A percentile compares a stretch with the other conserved stretches of the same genome.
Conservation (phyloP, 1,140 invertebrate species). For the Drosophila varians region DNA sequence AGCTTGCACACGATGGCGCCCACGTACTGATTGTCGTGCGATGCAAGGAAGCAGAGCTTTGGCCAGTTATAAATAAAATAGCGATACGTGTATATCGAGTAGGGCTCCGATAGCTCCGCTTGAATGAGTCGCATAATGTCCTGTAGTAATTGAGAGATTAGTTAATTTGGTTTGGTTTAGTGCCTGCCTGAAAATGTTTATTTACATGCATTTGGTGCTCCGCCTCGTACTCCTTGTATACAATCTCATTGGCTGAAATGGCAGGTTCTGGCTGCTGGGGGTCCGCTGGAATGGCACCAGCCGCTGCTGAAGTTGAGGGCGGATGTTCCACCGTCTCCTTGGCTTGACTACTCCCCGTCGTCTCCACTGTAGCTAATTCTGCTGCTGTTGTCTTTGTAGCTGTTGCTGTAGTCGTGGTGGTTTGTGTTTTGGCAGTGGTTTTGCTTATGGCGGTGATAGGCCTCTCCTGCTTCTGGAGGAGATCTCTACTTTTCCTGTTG, state of each 20-base stretch:
- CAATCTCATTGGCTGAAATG: constrained; percentile 82
- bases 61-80: constrained; percentile 99
- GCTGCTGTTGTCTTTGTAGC: constrained; percentile 45
- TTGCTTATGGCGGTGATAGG: constrained; percentile 45
- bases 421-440: constrained; percentile 67
- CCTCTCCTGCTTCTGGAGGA: constrained; percentile 18
- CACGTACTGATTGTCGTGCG: constrained; percentile 93
- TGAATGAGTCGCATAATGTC: constrained; percentile 99
- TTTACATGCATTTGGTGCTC: constrained; percentile 94
- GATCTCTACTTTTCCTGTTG: constrained; percentile 19
- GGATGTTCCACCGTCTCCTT: constrained; percentile 7
- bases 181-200: neutral
- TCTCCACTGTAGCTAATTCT: constrained; percentile 16
- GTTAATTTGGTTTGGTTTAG: neutral
- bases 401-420: constrained; percentile 50
- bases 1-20: constrained; percentile 99
- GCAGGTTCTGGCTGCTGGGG: constrained; percentile 53
- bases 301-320: constrained; percentile 44
- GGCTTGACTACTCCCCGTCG: constrained; percentile 1
- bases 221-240: constrained; percentile 92
- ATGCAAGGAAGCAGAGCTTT: constrained; percentile 98
- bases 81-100: constrained; percentile 99
- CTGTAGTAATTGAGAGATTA: constrained; percentile 21
- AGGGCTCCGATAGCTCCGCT: constrained; percentile 99
- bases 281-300: constrained; percentile 17